phyloP scores from a whole-genome alignment of 2,888 invertebrate species.

The Diabrotica balteata region DNA sequence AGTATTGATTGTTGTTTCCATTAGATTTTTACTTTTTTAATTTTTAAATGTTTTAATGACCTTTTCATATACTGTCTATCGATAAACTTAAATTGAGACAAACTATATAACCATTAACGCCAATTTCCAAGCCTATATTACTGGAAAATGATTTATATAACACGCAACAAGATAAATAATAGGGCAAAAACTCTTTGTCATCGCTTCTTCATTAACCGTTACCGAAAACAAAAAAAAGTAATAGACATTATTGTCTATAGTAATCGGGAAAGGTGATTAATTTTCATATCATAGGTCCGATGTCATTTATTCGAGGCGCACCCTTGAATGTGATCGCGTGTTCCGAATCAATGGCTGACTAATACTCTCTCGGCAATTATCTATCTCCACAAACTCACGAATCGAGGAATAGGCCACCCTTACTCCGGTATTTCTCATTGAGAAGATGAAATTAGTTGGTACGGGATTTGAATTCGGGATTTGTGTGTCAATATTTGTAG shows the following conservation, averaged over 20 bases:
- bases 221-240: slow-evolving; percentile 18
- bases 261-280: slow-evolving; percentile 49
- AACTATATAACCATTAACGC: no score
- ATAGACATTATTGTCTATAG: slow-evolving; percentile 45
- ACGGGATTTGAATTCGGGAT: slow-evolving; percentile 53
- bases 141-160: background rate
- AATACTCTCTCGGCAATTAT: slow-evolving; percentile 52
- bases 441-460: slow-evolving; percentile 14
- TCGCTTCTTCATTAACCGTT: no score
- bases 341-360: slow-evolving; percentile 53
- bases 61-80: slow-evolving; percentile 15
- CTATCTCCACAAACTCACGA: slow-evolving; percentile 22
- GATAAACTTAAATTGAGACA: slow-evolving; percentile 13
- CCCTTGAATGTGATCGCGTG: slow-evolving; percentile 51
- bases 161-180: no score
- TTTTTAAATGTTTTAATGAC: no score
- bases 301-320: slow-evolving; percentile 50
- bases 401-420: background rate
- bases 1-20: no score
- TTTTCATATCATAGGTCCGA: slow-evolving; percentile 52
- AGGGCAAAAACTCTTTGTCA: no score
- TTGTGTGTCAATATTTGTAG: slow-evolving; percentile 52
- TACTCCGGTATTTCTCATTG: no score
- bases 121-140: no score
- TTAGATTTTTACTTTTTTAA: no score